phyloP scores from a whole-genome alignment of 2,797 vertebrate genomes.

The Sebastes steindachneri region DNA sequence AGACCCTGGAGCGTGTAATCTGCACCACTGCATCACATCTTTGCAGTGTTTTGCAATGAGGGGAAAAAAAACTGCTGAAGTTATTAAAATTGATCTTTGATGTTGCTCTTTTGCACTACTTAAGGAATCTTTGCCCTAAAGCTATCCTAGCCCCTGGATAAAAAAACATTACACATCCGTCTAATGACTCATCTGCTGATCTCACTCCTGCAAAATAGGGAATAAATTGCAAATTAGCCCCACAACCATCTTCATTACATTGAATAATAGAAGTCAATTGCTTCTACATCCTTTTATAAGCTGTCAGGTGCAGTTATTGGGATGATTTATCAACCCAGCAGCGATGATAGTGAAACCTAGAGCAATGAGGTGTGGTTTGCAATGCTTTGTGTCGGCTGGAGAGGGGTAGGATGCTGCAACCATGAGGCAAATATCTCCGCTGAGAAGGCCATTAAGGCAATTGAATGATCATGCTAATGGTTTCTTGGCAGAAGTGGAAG shows the following conservation, averaged over 20 bases:
- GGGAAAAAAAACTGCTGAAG: background rate
- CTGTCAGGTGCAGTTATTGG: conserved; percentile 27
- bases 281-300: conserved; percentile 23
- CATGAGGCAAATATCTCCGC: conserved; percentile 40
- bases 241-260: conserved; percentile 8
- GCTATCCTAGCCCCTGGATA: background rate
- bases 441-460: conserved; percentile 65
- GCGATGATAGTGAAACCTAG: conserved; percentile 1
- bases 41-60: conserved; percentile 20
- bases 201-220: conserved; percentile 10
- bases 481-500: conserved; percentile 60
- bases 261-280: conserved; percentile 30
- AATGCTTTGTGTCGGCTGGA: conserved; percentile 16
- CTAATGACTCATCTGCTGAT: conserved; percentile 28
- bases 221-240: conserved; percentile 35
- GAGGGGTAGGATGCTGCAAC: conserved; percentile 21
- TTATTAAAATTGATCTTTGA: conserved; percentile 28
- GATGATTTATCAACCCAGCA: conserved; percentile 21
- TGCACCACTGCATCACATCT: conserved; percentile 10
- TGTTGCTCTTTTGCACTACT: conserved; percentile 18
- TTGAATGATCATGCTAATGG: conserved; percentile 67
- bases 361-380: background rate
- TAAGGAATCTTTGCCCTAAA: conserved; percentile 41
- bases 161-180: background rate
- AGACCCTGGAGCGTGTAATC: background rate